Conservation (phyloP, 2,113 vertebrate species). For the Micromys minutus region DNA sequence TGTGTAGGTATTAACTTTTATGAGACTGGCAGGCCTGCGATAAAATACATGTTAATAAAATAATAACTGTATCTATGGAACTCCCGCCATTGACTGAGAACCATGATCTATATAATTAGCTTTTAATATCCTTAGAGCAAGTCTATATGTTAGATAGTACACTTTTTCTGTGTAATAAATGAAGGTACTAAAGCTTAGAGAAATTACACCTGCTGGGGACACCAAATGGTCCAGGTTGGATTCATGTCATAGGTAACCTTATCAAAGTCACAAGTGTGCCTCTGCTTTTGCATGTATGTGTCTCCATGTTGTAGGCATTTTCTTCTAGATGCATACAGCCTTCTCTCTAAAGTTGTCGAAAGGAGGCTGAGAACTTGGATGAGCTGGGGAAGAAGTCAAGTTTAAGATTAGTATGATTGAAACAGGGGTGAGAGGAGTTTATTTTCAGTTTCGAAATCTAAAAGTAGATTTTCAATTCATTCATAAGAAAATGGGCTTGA, state of each 20-base stretch:
- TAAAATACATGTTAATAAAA: not conserved
- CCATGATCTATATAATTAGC: not conserved
- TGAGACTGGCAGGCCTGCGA: not conserved
- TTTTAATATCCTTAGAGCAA: not conserved
- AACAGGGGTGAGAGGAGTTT: not conserved
- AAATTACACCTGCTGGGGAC: not conserved
- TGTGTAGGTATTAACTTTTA: constrained; percentile 50
- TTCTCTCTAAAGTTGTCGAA: not conserved
- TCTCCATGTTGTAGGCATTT: not conserved
- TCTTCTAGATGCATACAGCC: not conserved
- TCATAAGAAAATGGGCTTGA: not conserved
- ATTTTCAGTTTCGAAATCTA: not conserved
- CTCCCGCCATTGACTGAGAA: not conserved
- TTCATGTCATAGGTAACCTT: not conserved
- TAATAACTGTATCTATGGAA: not conserved
- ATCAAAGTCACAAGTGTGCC: not conserved
- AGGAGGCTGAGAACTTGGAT: not conserved
- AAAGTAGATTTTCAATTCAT: constrained; percentile 37
- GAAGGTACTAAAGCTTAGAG: not conserved
- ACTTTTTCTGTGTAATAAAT: not conserved
- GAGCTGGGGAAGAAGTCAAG: not conserved
- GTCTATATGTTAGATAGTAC: not conserved
- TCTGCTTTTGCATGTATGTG: too few species aligned
- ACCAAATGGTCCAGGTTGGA: not conserved
- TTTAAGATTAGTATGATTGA: not conserved